Base-by-base conservation (phyloP, 2,888 invertebrate genomes). In the Nomada flava region DNA sequence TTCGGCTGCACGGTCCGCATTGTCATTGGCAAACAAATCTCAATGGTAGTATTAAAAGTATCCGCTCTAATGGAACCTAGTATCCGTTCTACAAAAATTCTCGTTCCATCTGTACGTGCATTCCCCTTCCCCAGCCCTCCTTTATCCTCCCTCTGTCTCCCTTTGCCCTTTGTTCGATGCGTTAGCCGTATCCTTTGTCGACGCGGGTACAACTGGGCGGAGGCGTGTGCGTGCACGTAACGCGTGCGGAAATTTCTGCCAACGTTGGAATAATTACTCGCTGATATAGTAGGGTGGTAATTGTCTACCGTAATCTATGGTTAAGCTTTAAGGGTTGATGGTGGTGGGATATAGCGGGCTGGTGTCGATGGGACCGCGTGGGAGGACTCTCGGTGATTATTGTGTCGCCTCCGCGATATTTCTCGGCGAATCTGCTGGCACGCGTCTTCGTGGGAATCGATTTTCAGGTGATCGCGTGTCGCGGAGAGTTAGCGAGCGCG, bases 1-100 rank as follows among this genome's bases (percentile, higher is more conserved):
- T 74, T 68, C 74, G 82, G 85, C 85, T 90, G 90, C 90, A 85
- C 86, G 11, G 90, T 91, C 90, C 89, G 91, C 92, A 92, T 93
- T 93, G 92, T 92, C 92, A 92, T 92, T 91, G 91, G 92, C 92
- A 93, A 93, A 93, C 93, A 93, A 91, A 92, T 92, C 91, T 91
- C 92, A 92, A 93, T 92, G 91, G 90, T 86, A 89, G 92, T 92
- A 93, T 93, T 92, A 93, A 92, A 92, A 92, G 89, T 92, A 93
- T 92, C 92, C 92, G 89, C 86, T 92, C 90, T 93, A 92, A 93
- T 93, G 90, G 92, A 92, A 92, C 88, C 85, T 83, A 85, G 86
- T 83, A 86, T 89, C 88, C 88, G 86, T 83, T 85, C 84, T 86
- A 87, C 83, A 81, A 88, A 89, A 89, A 89, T 88, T 87, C 88